Percentiles rank a stretch among this genome's conserved stretches.
phyloP scores from a whole-genome alignment of 1,140 invertebrate genomes.

The Lordiphosa stackelbergi region DNA sequence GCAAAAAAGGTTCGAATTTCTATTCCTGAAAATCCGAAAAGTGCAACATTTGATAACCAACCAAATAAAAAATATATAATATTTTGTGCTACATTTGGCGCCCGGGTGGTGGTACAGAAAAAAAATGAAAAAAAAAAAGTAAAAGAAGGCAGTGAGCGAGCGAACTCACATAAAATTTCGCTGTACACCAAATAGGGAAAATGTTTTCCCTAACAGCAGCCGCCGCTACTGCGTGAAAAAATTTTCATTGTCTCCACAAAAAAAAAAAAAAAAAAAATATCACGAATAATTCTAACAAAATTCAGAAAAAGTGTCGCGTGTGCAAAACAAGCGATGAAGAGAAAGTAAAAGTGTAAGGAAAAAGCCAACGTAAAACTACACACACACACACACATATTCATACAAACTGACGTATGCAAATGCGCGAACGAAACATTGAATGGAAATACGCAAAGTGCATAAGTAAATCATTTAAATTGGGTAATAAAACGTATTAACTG shows the following conservation, averaged over 20 bases:
- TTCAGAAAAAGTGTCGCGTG: constrained; percentile 17
- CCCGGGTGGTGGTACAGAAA: constrained; percentile 19
- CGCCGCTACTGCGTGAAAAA: constrained; percentile 41
- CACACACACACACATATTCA: constrained; percentile 17
- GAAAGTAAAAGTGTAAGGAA: constrained; percentile 67
- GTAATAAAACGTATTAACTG: constrained; percentile 41
- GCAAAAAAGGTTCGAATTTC: constrained; percentile 58
- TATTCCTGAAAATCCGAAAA: constrained; percentile 14
- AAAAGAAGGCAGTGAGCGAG: constrained; percentile 26
- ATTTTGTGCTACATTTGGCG: constrained; percentile 11
- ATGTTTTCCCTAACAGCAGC: constrained; percentile 42
- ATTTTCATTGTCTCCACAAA: constrained; percentile 26
- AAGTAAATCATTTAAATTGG: constrained; percentile 31
- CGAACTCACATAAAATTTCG: constrained; percentile 63
- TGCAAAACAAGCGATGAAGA: constrained; percentile 34
- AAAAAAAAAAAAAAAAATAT: constrained; percentile 8
- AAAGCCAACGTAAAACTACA: constrained; percentile 44
- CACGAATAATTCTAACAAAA: no score
- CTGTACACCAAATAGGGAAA: constrained; percentile 66
- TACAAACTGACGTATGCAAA: constrained; percentile 36
- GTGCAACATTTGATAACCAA: constrained; percentile 3
- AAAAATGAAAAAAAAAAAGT: constrained; percentile 28
- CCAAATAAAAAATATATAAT: constrained; percentile 3
- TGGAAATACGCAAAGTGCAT: constrained; percentile 51
- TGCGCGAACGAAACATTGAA: constrained; percentile 42